Percentiles rank a stretch among this genome's conserved stretches.
phyloP scores from a whole-genome alignment of 2,113 vertebrate genomes.

The Morone chrysops region DNA sequence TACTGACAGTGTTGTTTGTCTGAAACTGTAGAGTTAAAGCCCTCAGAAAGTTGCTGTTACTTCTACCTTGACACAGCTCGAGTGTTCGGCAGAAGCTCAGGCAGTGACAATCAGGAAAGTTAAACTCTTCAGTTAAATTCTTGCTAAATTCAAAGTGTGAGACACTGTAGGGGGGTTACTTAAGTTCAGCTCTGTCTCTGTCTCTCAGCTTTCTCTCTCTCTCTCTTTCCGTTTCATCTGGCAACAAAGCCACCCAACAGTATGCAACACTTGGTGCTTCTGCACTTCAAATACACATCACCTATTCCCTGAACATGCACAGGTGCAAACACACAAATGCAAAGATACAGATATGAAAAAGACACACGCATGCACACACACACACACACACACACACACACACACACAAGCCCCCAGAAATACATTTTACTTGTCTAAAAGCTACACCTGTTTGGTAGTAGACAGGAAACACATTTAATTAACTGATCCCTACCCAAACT shows the following conservation, averaged over 20 bases:
- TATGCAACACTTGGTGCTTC: slow-evolving; percentile 65
- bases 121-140: slow-evolving; percentile 66
- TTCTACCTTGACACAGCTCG: slow-evolving; percentile 44
- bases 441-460: slow-evolving; percentile 43
- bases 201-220: slow-evolving; percentile 27
- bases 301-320: slow-evolving; percentile 62
- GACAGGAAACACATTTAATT: slow-evolving; percentile 32
- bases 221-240: slow-evolving; percentile 72
- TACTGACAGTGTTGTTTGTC: slow-evolving; percentile 39
- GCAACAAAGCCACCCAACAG: slow-evolving; percentile 74
- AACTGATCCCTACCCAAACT: slow-evolving; percentile 35
- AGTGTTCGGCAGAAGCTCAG: slow-evolving; percentile 43
- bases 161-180: slow-evolving; percentile 68
- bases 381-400: neutral
- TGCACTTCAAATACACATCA: slow-evolving; percentile 70
- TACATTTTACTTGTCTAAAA: slow-evolving; percentile 39
- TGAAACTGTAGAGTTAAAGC: slow-evolving; percentile 24
- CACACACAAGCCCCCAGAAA: slow-evolving; percentile 17
- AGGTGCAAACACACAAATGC: slow-evolving; percentile 41
- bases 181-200: slow-evolving; percentile 62
- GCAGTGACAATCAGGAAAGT: slow-evolving; percentile 65
- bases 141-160: slow-evolving; percentile 61
- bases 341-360: slow-evolving; percentile 26
- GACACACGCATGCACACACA: neutral
- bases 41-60: slow-evolving; percentile 21